These are phyloP conservation scores for Polylopha cassiicola DNA, from an alignment of 2,888 invertebrate genomes.

Conservation along the genomic window DNA sequence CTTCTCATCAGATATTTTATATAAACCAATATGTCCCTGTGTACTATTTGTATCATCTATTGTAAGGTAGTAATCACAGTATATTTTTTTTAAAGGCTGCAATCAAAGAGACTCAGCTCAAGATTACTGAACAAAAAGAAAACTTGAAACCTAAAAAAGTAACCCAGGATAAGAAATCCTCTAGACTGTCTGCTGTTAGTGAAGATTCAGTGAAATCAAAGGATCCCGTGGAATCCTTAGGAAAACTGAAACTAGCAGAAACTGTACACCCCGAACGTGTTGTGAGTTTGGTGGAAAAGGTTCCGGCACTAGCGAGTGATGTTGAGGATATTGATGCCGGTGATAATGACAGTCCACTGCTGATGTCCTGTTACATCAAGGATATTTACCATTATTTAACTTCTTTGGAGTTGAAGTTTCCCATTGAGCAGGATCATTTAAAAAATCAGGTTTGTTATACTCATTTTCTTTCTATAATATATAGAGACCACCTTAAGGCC, in stretches of 20 bases:
- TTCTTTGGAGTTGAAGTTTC: constrained; percentile 82
- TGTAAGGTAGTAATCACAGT: background rate
- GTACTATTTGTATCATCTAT: constrained; percentile 1
- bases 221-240: constrained; percentile 54
- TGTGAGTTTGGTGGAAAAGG: constrained; percentile 13
- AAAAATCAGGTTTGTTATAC: constrained; percentile 71
- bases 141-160: constrained; percentile 43
- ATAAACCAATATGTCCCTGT: too few relatives aligned
- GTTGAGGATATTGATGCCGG: constrained; percentile 86
- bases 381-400: constrained; percentile 93
- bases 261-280: constrained; percentile 8
- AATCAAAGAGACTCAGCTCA: constrained; percentile 49
- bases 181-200: constrained; percentile 43
- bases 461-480: background rate
- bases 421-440: constrained; percentile 81
- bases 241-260: constrained; percentile 52
- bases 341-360: constrained; percentile 84
- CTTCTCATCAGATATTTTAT: too few relatives aligned
- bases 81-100: constrained; percentile 40
- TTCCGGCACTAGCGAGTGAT: constrained; percentile 48
- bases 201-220: constrained; percentile 50
- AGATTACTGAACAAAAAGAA: constrained; percentile 47
- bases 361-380: constrained; percentile 90
- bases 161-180: constrained; percentile 42
- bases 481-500: background rate